Evolutionary conservation across 2,797 vertebrate species (phyloP).

Genomic region (Brachymystax lenok): DNA sequence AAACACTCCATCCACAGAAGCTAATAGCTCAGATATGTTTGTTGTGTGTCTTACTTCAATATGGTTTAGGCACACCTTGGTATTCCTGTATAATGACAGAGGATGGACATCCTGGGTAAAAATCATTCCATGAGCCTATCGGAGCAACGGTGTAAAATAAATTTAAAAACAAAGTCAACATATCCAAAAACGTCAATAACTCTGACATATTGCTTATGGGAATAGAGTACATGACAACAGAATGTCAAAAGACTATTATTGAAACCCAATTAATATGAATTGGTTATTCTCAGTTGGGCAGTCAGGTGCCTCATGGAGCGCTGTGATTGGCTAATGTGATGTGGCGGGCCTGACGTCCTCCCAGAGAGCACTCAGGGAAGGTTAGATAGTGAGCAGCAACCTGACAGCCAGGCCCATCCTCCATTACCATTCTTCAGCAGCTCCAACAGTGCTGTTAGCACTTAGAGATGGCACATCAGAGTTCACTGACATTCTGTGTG

Average conservation of each 20-base stretch:
- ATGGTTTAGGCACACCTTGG: no score
- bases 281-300: neutral
- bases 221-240: neutral
- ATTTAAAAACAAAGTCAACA: neutral
- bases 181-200: neutral
- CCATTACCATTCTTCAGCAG: slow-evolving; percentile 42
- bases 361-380: slow-evolving; percentile 51
- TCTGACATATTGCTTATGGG: neutral
- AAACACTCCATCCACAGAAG: neutral
- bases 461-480: slow-evolving; percentile 44
- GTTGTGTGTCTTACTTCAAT: neutral
- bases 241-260: slow-evolving; percentile 49
- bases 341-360: slow-evolving; percentile 44
- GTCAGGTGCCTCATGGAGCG: slow-evolving; percentile 43
- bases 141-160: neutral
- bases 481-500: slow-evolving; percentile 31
- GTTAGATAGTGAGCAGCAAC: slow-evolving; percentile 53
- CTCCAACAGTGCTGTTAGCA: slow-evolving; percentile 36
- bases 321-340: slow-evolving; percentile 46
- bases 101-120: no score
- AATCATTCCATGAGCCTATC: neutral
- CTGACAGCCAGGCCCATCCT: slow-evolving; percentile 37
- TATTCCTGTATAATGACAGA: no score
- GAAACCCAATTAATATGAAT: slow-evolving; percentile 54
- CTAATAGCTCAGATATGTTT: neutral